These are phyloP conservation scores for Manis javanica DNA, from an alignment of 2,797 vertebrate species.

Conservation along the genomic window DNA sequence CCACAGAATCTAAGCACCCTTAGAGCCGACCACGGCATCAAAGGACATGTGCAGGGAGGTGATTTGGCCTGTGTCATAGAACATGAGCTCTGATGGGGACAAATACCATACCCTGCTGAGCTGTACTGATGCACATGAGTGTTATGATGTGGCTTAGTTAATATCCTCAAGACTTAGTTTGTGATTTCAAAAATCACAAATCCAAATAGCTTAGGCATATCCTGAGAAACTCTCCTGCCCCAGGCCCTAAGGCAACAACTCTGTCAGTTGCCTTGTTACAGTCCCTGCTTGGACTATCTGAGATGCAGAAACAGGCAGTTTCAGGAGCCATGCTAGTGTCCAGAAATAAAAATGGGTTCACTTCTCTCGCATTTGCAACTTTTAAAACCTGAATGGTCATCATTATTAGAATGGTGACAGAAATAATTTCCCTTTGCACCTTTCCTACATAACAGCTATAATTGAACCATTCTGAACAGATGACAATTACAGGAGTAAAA, in stretches of 20 bases:
- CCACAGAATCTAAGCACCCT: background rate
- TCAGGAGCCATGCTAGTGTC: background rate
- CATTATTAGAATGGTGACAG: constrained; percentile 26
- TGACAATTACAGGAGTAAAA: constrained; percentile 73
- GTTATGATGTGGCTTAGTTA: background rate
- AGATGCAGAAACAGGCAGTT: background rate
- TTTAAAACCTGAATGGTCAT: constrained; percentile 43
- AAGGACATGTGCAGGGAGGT: background rate
- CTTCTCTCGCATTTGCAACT: constrained; percentile 48
- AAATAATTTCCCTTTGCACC: constrained; percentile 53
- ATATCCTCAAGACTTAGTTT: background rate
- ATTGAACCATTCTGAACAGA: constrained; percentile 73
- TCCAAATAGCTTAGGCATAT: background rate
- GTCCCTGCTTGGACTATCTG: background rate
- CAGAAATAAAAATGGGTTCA: background rate
- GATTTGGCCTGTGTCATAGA: background rate
- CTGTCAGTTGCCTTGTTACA: background rate
- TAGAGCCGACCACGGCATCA: background rate
- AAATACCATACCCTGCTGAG: background rate
- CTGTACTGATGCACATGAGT: background rate
- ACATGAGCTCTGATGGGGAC: background rate
- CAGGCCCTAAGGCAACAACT: background rate
- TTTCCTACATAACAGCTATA: constrained; percentile 67
- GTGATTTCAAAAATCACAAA: background rate
- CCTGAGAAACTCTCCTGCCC: background rate